Conservation (phyloP, 23 tunicate genomes). For the Aplidium turbinatum region DNA sequence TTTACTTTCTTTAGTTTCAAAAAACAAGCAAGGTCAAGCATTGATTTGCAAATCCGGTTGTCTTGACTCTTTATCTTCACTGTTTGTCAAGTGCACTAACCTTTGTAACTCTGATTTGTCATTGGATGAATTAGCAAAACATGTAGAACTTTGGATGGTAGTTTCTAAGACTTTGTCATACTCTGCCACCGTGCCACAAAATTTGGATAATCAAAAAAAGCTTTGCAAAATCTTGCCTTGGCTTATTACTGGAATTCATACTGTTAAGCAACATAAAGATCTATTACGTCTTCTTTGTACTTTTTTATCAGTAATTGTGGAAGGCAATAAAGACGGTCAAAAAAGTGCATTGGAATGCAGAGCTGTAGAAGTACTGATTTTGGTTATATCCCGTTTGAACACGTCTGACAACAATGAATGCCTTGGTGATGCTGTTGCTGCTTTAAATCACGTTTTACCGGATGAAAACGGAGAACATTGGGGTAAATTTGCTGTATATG, state of each 20-base stretch:
- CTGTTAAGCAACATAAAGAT: background rate
- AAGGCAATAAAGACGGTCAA: conserved; percentile 15
- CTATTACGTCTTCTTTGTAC: background rate
- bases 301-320: conserved; percentile 12
- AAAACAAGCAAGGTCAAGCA: conserved; percentile 39
- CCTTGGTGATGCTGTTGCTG: conserved; percentile 25
- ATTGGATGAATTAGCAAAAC: background rate
- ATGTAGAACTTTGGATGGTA: conserved; percentile 10
- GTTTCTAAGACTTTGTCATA: conserved; percentile 10
- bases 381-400: background rate
- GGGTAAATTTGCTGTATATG: conserved; percentile 3
- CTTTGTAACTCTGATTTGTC: background rate
- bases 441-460: conserved; percentile 14
- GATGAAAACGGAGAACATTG: conserved; percentile 8
- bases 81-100: conserved; percentile 7
- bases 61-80: background rate
- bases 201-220: conserved; percentile 19
- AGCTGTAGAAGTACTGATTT: conserved; percentile 12
- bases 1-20: conserved; percentile 28
- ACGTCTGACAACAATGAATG: background rate
- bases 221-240: conserved; percentile 17
- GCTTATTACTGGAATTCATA: conserved; percentile 16
- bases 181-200: conserved; percentile 27
- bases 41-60: conserved; percentile 10
- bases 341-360: background rate